A percentile compares a stretch with the other conserved stretches of the same genome.
These are phyloP conservation scores for Zeuzera pyrina DNA, from an alignment of 2,888 invertebrate species.

Conservation along the genomic window DNA sequence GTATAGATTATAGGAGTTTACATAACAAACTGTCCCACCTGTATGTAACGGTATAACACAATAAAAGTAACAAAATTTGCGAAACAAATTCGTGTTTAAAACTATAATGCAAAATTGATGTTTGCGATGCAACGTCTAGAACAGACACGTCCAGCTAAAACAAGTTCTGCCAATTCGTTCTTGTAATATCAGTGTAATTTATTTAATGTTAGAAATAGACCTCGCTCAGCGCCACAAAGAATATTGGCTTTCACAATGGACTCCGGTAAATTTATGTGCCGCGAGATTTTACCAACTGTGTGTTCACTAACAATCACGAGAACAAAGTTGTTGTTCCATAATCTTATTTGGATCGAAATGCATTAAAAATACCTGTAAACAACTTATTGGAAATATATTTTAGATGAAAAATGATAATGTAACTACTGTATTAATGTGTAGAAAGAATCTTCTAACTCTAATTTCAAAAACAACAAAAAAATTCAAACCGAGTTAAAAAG, in stretches of 20 bases:
- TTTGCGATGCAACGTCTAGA: slow-evolving; percentile 47
- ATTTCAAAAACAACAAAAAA: too few species aligned
- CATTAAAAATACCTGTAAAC: too few species aligned
- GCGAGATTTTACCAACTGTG: slow-evolving; percentile 56
- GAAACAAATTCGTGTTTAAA: slow-evolving; percentile 21
- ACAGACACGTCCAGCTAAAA: slow-evolving; percentile 55
- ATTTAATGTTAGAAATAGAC: slow-evolving; percentile 71
- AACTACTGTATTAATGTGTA: too few species aligned
- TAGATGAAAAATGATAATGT: too few species aligned
- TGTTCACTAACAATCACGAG: slow-evolving; percentile 41
- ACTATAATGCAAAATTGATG: slow-evolving; percentile 40
- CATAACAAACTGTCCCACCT: too few species aligned
- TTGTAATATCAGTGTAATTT: slow-evolving; percentile 70
- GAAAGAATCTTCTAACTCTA: too few species aligned
- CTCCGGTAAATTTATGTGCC: slow-evolving; percentile 65
- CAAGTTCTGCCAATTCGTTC: slow-evolving; percentile 65
- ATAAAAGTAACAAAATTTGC: slow-evolving; percentile 20
- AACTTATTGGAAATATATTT: too few species aligned
- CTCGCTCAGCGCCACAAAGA: slow-evolving; percentile 63
- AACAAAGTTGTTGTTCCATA: slow-evolving; percentile 28
- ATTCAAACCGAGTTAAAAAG: too few species aligned
- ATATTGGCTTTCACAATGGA: slow-evolving; percentile 72
- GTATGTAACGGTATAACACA: too few species aligned
- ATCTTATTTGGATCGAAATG: too few species aligned
- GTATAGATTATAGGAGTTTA: too few species aligned